A percentile compares a stretch with the other conserved stretches of the same genome.
These are phyloP conservation scores for Bembecia ichneumoniformis DNA, from an alignment of 2,888 invertebrate genomes.

Conservation along the genomic window DNA sequence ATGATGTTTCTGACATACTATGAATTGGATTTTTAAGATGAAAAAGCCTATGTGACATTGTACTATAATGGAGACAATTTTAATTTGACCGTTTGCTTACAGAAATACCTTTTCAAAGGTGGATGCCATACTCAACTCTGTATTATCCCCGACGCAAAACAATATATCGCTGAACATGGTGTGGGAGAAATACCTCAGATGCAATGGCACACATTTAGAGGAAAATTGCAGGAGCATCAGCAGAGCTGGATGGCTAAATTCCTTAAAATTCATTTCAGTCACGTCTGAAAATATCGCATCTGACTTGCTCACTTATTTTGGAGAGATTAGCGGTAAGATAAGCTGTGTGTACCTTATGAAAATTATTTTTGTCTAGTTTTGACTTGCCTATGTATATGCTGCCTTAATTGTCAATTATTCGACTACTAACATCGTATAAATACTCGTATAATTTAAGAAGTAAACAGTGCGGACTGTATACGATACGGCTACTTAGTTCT, in stretches of 20 bases:
- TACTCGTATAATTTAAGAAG: too few species aligned
- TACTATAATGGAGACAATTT: too few species aligned
- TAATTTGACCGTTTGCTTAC: conserved; percentile 9
- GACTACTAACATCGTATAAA: too few species aligned
- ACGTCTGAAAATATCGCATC: conserved; percentile 32
- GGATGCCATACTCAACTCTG: conserved; percentile 39
- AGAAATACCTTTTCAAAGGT: conserved; percentile 46
- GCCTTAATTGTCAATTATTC: too few species aligned
- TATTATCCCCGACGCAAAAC: conserved; percentile 20
- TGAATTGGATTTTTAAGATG: too few species aligned
- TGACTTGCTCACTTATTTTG: conserved; percentile 48
- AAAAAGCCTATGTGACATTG: too few species aligned
- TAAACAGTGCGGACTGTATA: too few species aligned
- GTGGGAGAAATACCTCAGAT: conserved; percentile 35
- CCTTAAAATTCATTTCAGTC: conserved; percentile 39
- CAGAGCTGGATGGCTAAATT: conserved; percentile 35
- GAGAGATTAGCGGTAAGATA: conserved; percentile 47
- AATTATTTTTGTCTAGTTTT: not conserved
- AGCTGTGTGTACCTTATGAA: not conserved
- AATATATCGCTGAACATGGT: conserved; percentile 26
- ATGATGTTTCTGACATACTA: too few species aligned
- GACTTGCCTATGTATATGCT: too few species aligned
- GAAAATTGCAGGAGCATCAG: conserved; percentile 26
- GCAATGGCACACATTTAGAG: conserved; percentile 11
- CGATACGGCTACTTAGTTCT: too few species aligned